A percentile compares a stretch with the other conserved stretches of the same genome.
phyloP scores from a whole-genome alignment of 2,888 invertebrate genomes.

The Listrodromus nycthemerus region DNA sequence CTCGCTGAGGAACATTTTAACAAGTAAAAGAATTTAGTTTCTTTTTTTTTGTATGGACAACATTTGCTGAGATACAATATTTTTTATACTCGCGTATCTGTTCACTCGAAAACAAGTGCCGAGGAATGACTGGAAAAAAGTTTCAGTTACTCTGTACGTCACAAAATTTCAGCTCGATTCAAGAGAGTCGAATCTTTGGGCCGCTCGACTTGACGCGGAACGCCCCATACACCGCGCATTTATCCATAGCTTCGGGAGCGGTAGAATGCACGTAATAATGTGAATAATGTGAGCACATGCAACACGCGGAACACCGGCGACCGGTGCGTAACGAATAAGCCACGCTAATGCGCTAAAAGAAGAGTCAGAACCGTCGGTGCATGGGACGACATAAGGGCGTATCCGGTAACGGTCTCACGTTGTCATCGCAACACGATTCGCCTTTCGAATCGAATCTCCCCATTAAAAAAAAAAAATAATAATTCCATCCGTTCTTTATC shows the following conservation, averaged over 20 bases:
- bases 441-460: constrained; percentile 26
- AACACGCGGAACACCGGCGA: constrained; percentile 63
- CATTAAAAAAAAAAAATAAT: not conserved
- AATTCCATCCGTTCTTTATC: constrained; percentile 31
- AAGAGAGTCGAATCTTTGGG: no score
- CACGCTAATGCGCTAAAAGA: constrained; percentile 31
- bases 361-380: constrained; percentile 18
- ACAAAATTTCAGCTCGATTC: no score
- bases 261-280: constrained; percentile 67
- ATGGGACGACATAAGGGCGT: constrained; percentile 57
- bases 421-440: constrained; percentile 60
- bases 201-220: no score
- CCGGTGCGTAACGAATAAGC: constrained; percentile 66
- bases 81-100: no score
- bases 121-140: no score
- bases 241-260: constrained; percentile 48
- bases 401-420: constrained; percentile 64
- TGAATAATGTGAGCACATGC: constrained; percentile 68
- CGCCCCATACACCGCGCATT: no score
- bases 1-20: no score
- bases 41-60: no score
- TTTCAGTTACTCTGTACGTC: not conserved
- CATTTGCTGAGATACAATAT: no score
- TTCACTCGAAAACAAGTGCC: not conserved
- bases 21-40: no score